A percentile compares a stretch with the other conserved stretches of the same genome.
Evolutionary conservation across 2,888 invertebrate species (phyloP).

Genomic region (Orchesellides sinensis): DNA sequence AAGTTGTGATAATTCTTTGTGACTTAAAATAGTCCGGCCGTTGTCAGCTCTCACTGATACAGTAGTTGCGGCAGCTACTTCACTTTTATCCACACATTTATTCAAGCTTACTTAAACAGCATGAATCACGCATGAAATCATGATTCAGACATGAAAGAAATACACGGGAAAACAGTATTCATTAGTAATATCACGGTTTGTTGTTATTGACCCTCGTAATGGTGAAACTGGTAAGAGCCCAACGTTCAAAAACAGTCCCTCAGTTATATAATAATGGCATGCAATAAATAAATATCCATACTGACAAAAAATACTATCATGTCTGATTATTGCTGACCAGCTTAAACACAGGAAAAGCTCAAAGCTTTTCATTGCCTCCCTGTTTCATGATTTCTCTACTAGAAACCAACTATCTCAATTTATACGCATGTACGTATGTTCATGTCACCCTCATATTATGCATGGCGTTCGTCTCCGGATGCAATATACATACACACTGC

Average conservation of each 20-base stretch:
- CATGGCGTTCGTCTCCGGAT: no score
- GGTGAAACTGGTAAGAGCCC: conserved; percentile 7
- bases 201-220: conserved; percentile 10
- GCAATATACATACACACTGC: no score
- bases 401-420: neutral
- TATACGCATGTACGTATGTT: neutral
- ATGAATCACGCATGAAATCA: conserved; percentile 33
- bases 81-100: neutral
- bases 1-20: conserved; percentile 57
- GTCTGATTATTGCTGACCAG: conserved; percentile 31
- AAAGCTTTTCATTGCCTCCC: neutral
- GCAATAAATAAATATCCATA: conserved; percentile 61
- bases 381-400: neutral
- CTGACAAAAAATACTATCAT: conserved; percentile 49
- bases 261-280: conserved; percentile 51
- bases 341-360: conserved; percentile 25
- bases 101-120: conserved; percentile 12
- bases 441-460: neutral
- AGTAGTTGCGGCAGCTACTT: neutral
- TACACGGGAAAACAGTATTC: conserved; percentile 18
- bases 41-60: conserved; percentile 34
- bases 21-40: conserved; percentile 54
- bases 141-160: conserved; percentile 28
- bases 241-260: no score
- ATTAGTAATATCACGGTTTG: conserved; percentile 48